Conservation (phyloP, 1,140 invertebrate genomes). For the Drosophila willistoni region DNA sequence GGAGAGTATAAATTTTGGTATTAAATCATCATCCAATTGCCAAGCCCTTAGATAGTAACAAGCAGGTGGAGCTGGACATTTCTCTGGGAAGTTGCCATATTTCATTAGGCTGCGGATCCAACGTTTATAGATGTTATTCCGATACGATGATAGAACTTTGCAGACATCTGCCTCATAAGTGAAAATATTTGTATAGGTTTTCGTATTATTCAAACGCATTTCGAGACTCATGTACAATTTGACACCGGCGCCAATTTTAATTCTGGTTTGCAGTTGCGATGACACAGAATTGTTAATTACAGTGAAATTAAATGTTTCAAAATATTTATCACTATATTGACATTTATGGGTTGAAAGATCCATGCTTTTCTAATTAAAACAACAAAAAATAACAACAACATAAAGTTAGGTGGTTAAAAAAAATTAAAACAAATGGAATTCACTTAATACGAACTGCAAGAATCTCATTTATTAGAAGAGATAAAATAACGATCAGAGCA, state of each 20-base stretch:
- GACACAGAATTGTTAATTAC: slow-evolving; percentile 27
- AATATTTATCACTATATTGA: slow-evolving; percentile 26
- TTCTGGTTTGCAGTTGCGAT: slow-evolving; percentile 29
- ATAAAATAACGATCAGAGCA: not conserved
- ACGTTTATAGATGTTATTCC: slow-evolving; percentile 47
- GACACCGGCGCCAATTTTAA: slow-evolving; percentile 28
- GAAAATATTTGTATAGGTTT: slow-evolving; percentile 47
- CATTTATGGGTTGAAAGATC: slow-evolving; percentile 23
- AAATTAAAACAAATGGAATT: not conserved
- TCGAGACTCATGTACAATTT: slow-evolving; percentile 43
- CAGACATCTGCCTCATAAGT: slow-evolving; percentile 52
- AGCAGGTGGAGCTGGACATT: slow-evolving; percentile 41
- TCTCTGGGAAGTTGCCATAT: slow-evolving; percentile 46
- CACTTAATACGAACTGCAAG: not conserved
- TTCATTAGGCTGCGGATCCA: slow-evolving; percentile 43
- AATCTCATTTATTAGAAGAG: not conserved
- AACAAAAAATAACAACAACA: not conserved
- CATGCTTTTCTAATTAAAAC: slow-evolving; percentile 33
- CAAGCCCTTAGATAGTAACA: slow-evolving; percentile 51
- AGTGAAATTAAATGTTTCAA: slow-evolving; percentile 36
- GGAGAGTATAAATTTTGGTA: slow-evolving; percentile 48
- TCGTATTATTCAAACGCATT: slow-evolving; percentile 33
- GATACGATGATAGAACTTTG: slow-evolving; percentile 29
- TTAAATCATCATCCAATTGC: slow-evolving; percentile 26
- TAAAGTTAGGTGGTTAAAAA: not conserved